A percentile compares a stretch with the other conserved stretches of the same genome.
Conservation (phyloP, 92 coral and sea anemone species). For the Pocillopora meandrina region DNA sequence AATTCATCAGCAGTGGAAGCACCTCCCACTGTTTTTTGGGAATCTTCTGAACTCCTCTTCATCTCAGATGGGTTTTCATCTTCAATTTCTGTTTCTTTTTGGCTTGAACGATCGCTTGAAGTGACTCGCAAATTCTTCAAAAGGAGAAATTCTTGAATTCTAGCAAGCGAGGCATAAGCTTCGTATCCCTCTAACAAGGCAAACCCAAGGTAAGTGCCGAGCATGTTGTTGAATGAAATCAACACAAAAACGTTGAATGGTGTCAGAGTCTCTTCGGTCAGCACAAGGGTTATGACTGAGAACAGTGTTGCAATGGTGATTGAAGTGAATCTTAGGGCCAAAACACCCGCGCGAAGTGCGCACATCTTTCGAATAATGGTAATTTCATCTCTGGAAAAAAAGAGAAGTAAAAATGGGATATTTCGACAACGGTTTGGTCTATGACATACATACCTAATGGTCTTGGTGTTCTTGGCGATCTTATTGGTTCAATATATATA, state of each 20-base stretch:
- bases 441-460: too few relatives aligned
- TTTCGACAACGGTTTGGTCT: background rate
- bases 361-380: background rate
- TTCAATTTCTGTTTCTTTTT: background rate
- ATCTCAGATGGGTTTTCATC: background rate
- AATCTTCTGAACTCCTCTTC: background rate
- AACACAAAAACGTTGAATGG: background rate
- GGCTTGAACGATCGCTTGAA: background rate
- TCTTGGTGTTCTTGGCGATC: too few relatives aligned
- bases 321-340: background rate
- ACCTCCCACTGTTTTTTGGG: background rate
- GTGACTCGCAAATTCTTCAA: background rate
- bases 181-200: background rate
- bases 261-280: background rate
- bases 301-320: background rate
- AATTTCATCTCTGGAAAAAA: background rate
- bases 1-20: background rate
- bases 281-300: constrained; percentile 3
- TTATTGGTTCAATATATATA: too few relatives aligned
- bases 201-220: background rate
- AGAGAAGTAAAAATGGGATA: background rate
- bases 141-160: constrained; percentile 12
- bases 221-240: background rate
- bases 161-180: background rate
- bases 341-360: background rate